Conservation (phyloP, 2,888 invertebrate genomes). For the Polylopha cassiicola region DNA sequence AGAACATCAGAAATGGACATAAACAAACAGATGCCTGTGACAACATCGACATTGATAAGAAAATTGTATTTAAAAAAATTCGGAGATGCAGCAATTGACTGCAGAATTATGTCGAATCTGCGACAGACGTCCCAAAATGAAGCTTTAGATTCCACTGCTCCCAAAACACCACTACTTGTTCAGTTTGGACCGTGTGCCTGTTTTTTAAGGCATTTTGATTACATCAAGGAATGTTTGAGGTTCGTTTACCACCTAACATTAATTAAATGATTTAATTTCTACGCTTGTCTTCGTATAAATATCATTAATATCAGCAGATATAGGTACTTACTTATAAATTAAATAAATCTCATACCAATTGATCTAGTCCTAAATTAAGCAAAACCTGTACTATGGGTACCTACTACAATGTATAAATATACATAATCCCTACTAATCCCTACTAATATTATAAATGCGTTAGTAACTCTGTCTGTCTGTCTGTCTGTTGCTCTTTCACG, state of each 20-base stretch:
- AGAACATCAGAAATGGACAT: conserved; percentile 6
- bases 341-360: no score
- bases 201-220: conserved; percentile 22
- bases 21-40: conserved; percentile 19
- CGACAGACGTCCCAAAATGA: conserved; percentile 26
- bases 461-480: no score
- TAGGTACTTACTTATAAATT: no score
- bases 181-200: conserved; percentile 28
- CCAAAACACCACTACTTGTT: conserved; percentile 32
- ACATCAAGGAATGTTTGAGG: conserved; percentile 16
- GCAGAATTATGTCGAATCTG: conserved; percentile 33
- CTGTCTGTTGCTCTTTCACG: no score
- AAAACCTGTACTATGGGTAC: no score
- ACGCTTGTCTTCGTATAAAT: no score
- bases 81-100: conserved; percentile 23
- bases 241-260: not conserved
- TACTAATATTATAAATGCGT: no score
- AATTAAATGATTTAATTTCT: not conserved
- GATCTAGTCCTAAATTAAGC: no score
- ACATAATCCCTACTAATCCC: no score
- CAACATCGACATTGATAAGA: conserved; percentile 14
- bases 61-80: conserved; percentile 19
- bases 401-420: no score
- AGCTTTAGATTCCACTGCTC: conserved; percentile 29
- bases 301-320: no score